Percentiles rank a stretch among this genome's conserved stretches.
These are phyloP conservation scores for Conus betulinus DNA, from an alignment of 1,140 invertebrate genomes.

Conservation along the genomic window DNA sequence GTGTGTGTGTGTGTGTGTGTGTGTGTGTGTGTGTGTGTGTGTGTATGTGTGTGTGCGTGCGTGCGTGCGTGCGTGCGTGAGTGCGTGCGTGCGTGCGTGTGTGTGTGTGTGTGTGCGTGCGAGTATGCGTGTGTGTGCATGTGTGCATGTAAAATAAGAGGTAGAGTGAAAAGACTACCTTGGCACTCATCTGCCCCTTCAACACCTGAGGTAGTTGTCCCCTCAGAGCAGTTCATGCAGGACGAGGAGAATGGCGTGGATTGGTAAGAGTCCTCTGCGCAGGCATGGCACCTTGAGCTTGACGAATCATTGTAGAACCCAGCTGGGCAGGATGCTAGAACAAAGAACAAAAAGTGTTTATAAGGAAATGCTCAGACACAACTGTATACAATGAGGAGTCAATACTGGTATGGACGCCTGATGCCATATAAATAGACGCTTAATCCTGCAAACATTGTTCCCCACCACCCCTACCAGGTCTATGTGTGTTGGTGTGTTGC, in stretches of 20 bases:
- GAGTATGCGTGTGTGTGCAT: not conserved
- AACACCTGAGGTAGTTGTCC: not conserved
- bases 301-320: not conserved
- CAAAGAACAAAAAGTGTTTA: not conserved
- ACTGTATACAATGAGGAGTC: too few relatives aligned
- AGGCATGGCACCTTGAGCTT: not conserved
- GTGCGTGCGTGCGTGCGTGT: not conserved
- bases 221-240: not conserved
- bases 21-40: not conserved
- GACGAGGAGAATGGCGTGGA: not conserved
- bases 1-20: not conserved
- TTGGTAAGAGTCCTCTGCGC: not conserved
- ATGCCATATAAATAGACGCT: too few relatives aligned
- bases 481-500: too few relatives aligned
- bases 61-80: not conserved
- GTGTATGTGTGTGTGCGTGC: not conserved
- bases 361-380: too few relatives aligned
- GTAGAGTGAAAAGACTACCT: too few relatives aligned
- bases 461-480: too few relatives aligned
- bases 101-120: not conserved
- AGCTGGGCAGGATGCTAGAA: conserved; percentile 4
- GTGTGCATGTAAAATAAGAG: too few relatives aligned
- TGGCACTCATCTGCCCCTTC: not conserved
- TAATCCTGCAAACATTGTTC: too few relatives aligned
- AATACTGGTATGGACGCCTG: too few relatives aligned